phyloP scores from a whole-genome alignment of 2,113 vertebrate genomes.

The Aegithalos caudatus region DNA sequence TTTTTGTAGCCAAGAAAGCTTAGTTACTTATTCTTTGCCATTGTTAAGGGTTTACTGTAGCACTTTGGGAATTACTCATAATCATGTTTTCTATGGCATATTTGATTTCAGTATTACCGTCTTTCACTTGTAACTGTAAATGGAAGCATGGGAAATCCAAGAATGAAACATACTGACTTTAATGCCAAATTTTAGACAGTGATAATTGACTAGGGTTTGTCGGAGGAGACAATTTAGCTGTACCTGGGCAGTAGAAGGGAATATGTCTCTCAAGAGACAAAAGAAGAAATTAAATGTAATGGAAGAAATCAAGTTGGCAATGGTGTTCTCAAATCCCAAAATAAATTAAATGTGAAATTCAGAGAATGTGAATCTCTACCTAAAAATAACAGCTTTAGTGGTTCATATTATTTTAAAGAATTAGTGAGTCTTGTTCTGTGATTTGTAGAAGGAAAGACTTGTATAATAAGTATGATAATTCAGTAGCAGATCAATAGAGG shows the following conservation, averaged over 20 bases:
- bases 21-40: not conserved
- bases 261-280: not conserved
- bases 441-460: not conserved
- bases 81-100: not conserved
- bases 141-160: not conserved
- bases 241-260: not conserved
- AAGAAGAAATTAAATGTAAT: not conserved
- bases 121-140: not conserved
- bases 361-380: not conserved
- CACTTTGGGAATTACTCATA: not conserved
- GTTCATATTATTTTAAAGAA: not conserved
- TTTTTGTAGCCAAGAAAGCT: not conserved
- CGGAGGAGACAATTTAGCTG: not conserved
- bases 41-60: not conserved
- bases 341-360: not conserved
- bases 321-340: not conserved
- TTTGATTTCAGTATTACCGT: not conserved
- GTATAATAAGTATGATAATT: not conserved
- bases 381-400: not conserved
- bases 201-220: not conserved
- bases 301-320: not conserved
- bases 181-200: not conserved
- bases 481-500: not conserved
- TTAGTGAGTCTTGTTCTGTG: not conserved
- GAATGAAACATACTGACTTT: not conserved